These are phyloP conservation scores for Xiphophorus couchianus DNA, from an alignment of 2,113 vertebrate genomes.

Conservation along the genomic window DNA sequence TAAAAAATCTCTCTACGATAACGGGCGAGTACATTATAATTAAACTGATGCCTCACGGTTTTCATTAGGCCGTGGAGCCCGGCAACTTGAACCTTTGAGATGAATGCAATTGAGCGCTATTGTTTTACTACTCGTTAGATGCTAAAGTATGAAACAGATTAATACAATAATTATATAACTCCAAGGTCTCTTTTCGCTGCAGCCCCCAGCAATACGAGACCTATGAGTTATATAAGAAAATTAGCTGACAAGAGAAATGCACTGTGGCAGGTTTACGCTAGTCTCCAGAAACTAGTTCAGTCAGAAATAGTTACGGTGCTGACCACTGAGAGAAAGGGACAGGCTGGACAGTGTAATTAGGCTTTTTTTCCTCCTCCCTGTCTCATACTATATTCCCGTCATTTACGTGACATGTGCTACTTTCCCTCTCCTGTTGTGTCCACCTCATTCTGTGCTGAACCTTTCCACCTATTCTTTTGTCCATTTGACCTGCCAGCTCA, in stretches of 20 bases:
- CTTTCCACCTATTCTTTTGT: slow-evolving; percentile 24
- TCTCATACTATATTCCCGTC: slow-evolving; percentile 29
- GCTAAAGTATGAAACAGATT: slow-evolving; percentile 49
- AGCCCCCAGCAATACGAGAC: slow-evolving; percentile 21
- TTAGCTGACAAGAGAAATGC: slow-evolving; percentile 29
- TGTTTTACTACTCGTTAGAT: slow-evolving; percentile 68
- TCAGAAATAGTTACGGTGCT: slow-evolving; percentile 54
- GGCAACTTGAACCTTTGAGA: slow-evolving; percentile 64
- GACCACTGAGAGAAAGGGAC: slow-evolving; percentile 37
- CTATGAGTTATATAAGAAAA: slow-evolving; percentile 24
- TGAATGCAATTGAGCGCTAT: slow-evolving; percentile 68
- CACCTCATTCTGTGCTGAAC: slow-evolving; percentile 6
- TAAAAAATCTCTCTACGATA: slow-evolving; percentile 80
- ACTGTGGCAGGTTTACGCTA: slow-evolving; percentile 31
- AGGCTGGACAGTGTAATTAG: slow-evolving; percentile 44
- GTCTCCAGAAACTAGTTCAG: slow-evolving; percentile 44
- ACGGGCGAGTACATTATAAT: slow-evolving; percentile 77
- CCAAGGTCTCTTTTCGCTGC: slow-evolving; percentile 1
- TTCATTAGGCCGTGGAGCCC: slow-evolving; percentile 73
- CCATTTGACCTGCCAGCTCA: not conserved
- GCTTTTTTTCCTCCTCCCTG: slow-evolving; percentile 30
- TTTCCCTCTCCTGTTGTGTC: slow-evolving; percentile 14
- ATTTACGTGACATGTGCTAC: slow-evolving; percentile 15
- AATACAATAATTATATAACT: slow-evolving; percentile 38
- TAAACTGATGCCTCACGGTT: slow-evolving; percentile 78